Evolutionary conservation across 2,888 invertebrate genomes (phyloP), one percentile per base, ranked within the genome.

Genomic region (Mesorhabditis spiculigera): DNA sequence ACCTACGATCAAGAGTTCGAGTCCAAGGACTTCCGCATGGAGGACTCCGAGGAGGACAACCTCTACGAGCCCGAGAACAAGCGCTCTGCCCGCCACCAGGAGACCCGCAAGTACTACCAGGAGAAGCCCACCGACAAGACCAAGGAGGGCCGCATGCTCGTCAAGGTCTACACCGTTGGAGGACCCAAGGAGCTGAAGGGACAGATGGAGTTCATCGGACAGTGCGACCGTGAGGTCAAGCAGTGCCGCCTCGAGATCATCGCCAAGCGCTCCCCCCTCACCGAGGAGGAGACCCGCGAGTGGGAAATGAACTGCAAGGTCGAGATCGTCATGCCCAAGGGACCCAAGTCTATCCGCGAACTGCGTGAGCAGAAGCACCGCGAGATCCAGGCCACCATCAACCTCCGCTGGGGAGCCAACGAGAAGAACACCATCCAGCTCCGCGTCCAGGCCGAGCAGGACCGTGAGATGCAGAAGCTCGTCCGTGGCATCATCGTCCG

Each of bases 361-460:
- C 68, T 75, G 68, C 68, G 71, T 64, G 73, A 75, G 66, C 73
- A 76, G 68, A 70, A 73, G 71, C 74, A 75, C 69, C 73, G 77
- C 43, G 73, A 77, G 28, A 70, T 73, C 68, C 67, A 66, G 43
- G 71, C 70, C 66, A n/a, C 73, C 45, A 70, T 71, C 68, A 67
- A 71, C 45, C 16, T 70, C 58, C 71, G 69, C 61, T 74, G 73
- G 70, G 71, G 71, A 71, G 41, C 69, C n/a, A 68, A 71, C 43
- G 67, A 75, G 65, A 66, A 75, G 73, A 71, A 77, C 68, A 69
- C 66, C 42, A 44, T 73, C 68, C 70, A 72, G 62, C 63, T 79
- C 66, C 73, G 73, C 44, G 66, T 75, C 71, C 70, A 75, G 65
- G 77, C 73, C 71, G 72, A 75, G 61, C 74, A 77, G 65, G 69